Evolutionary conservation across 2,888 invertebrate species (phyloP).

Genomic region (Heliconius cydno): DNA sequence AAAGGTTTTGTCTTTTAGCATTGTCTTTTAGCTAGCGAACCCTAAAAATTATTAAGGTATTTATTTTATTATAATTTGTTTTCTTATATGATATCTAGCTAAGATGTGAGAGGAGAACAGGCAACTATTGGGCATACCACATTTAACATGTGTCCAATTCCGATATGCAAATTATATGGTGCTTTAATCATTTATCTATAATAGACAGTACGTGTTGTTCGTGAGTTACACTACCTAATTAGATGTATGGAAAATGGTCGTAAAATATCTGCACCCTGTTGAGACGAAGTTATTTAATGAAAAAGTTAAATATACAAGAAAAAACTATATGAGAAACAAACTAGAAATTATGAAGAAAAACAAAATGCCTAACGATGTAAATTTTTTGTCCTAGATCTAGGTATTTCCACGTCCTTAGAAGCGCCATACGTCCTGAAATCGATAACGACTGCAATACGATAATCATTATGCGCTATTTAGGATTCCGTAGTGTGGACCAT

Average conservation of each 20-base stretch:
- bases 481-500: slow-evolving; percentile 30
- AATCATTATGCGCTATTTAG: slow-evolving; percentile 40
- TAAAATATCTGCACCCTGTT: too few species aligned
- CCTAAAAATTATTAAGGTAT: too few species aligned
- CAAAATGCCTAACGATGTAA: neutral
- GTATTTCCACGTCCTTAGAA: slow-evolving; percentile 33
- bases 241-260: too few species aligned
- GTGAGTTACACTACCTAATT: too few species aligned
- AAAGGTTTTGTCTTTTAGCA: too few species aligned
- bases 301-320: too few species aligned
- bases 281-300: too few species aligned
- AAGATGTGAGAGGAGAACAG: neutral
- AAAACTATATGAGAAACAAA: too few species aligned
- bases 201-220: too few species aligned
- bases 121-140: neutral
- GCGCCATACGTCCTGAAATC: slow-evolving; percentile 36
- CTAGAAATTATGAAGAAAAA: neutral
- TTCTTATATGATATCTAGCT: neutral
- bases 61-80: neutral
- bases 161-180: neutral
- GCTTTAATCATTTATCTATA: neutral
- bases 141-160: neutral
- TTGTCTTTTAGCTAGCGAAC: too few species aligned
- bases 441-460: slow-evolving; percentile 43
- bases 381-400: neutral